A percentile compares a stretch with the other conserved stretches of the same genome.
Conservation (phyloP, 2,797 vertebrate species). For the Centropyge bicolor region DNA sequence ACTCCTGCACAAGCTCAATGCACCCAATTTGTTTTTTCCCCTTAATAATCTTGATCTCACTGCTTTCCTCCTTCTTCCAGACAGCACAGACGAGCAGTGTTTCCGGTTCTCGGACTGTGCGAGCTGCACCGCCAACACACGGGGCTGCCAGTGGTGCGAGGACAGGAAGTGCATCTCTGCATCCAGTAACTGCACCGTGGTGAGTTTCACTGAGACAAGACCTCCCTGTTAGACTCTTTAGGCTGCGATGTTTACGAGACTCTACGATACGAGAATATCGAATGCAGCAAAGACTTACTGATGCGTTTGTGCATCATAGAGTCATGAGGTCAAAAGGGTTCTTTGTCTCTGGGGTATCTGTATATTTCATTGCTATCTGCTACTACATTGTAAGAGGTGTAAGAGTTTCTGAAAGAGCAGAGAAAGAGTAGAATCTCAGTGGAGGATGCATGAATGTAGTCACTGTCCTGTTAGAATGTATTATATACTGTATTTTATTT, state of each 20-base stretch:
- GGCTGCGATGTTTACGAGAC: not conserved
- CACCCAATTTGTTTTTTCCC: not conserved
- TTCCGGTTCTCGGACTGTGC: conserved; percentile 92
- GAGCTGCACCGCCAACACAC: conserved; percentile 94
- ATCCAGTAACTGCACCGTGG: conserved; percentile 94
- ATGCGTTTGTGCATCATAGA: no score
- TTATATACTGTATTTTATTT: not conserved
- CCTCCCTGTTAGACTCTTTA: no score
- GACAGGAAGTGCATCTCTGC: conserved; percentile 95
- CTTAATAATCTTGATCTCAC: not conserved
- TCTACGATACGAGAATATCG: no score
- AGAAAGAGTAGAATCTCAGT: no score
- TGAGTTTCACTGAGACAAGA: conserved; percentile 77
- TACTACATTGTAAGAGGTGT: not conserved
- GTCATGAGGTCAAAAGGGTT: not conserved
- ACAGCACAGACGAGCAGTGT: conserved; percentile 90
- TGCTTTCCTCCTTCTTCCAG: conserved; percentile 70
- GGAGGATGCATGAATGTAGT: not conserved
- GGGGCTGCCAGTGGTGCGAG: conserved; percentile 96
- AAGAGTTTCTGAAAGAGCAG: no score
- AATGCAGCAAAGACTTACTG: no score
- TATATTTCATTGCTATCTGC: not conserved
- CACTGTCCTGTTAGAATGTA: not conserved
- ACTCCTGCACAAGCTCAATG: no score
- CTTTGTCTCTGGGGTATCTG: not conserved